Evolutionary conservation across 2,797 vertebrate genomes (phyloP).

Genomic region (Pseudomugil tenellus): DNA sequence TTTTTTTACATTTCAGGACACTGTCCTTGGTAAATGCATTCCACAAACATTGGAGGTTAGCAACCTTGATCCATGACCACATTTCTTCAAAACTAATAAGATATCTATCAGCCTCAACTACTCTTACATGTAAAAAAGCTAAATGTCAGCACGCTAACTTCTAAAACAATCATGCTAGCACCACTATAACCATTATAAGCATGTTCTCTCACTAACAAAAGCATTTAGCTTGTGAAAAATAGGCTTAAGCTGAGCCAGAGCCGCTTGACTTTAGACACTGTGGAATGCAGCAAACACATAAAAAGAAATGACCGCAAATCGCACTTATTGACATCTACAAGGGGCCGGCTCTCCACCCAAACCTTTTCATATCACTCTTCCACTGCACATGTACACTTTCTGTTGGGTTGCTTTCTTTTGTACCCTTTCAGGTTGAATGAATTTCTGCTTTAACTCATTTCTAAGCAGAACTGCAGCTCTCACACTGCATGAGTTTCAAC

Average conservation of each 20-base stretch:
- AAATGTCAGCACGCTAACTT: not conserved
- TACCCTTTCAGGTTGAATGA: not conserved
- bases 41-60: not conserved
- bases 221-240: not conserved
- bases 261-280: not conserved
- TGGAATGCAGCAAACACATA: not conserved
- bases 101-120: not conserved
- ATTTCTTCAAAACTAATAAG: not conserved
- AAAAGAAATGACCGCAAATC: not conserved
- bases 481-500: not conserved
- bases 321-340: not conserved
- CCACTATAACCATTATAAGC: not conserved
- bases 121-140: not conserved
- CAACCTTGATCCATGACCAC: not conserved
- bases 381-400: not conserved
- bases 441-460: not conserved
- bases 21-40: not conserved
- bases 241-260: not conserved
- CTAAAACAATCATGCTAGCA: not conserved
- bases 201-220: not conserved
- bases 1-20: not conserved
- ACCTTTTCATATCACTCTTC: not conserved
- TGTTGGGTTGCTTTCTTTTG: not conserved
- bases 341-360: not conserved
- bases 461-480: not conserved